Evolutionary conservation across 1,140 invertebrate species (phyloP).

Genomic region (Phymorhynchus buccinoides): DNA sequence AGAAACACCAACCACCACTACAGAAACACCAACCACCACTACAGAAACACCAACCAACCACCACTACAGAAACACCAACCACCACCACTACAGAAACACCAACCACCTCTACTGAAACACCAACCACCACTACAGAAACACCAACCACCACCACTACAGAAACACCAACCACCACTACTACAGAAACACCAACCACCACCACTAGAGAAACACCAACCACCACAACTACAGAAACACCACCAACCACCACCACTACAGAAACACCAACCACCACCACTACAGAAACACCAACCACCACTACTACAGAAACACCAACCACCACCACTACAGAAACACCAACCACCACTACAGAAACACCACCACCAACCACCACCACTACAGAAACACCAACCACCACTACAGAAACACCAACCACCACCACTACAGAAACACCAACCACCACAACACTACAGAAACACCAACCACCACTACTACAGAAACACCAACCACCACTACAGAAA

Average conservation of each 20-base stretch:
- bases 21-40: no score
- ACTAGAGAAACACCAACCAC: constrained; percentile 3
- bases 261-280: constrained; percentile 5
- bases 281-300: not conserved
- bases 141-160: no score
- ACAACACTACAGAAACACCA: not conserved
- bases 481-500: not conserved
- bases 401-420: not conserved
- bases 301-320: constrained; percentile 26
- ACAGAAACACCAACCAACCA: no score
- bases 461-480: not conserved
- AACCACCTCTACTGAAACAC: no score
- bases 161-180: no score
- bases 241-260: constrained; percentile 8
- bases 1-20: no score
- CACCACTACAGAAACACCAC: not conserved
- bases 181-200: no score
- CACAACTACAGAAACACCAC: not conserved
- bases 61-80: no score
- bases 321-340: not conserved
- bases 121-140: no score
- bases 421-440: constrained; percentile 1
- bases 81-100: no score
- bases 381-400: not conserved
- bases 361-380: not conserved